Conservation (phyloP, 2,888 invertebrate genomes). For the Gandaritis pyraliata region DNA sequence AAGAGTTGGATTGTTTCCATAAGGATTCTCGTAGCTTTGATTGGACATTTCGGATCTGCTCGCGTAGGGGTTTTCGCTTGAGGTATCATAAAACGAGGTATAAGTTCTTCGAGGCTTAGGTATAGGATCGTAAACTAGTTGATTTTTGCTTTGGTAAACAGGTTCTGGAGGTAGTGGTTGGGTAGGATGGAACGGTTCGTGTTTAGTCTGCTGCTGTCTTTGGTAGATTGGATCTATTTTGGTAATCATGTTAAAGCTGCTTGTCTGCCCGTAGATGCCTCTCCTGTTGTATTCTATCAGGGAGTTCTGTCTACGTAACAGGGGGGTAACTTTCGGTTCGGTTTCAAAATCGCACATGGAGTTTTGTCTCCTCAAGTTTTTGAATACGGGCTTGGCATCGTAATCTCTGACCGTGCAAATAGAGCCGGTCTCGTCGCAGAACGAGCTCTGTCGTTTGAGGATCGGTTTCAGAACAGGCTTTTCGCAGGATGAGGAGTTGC, state of each 20-base stretch:
- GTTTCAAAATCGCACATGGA: slow-evolving; percentile 83
- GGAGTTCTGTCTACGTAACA: slow-evolving; percentile 81
- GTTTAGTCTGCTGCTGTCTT: slow-evolving; percentile 79
- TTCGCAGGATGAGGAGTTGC: slow-evolving; percentile 81
- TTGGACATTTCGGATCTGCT: slow-evolving; percentile 74
- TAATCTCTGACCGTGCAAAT: slow-evolving; percentile 78
- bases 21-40: slow-evolving; percentile 76
- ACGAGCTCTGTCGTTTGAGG: slow-evolving; percentile 79
- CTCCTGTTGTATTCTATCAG: slow-evolving; percentile 80
- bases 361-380: slow-evolving; percentile 73
- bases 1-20: slow-evolving; percentile 70
- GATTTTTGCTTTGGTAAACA: slow-evolving; percentile 81
- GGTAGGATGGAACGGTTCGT: slow-evolving; percentile 79
- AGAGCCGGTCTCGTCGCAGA: slow-evolving; percentile 78
- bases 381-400: slow-evolving; percentile 73
- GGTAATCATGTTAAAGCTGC: slow-evolving; percentile 82
- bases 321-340: slow-evolving; percentile 82
- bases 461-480: slow-evolving; percentile 78
- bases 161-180: slow-evolving; percentile 83
- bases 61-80: slow-evolving; percentile 74
- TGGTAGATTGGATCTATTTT: slow-evolving; percentile 84
- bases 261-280: slow-evolving; percentile 76
- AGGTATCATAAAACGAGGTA: slow-evolving; percentile 76
- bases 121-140: slow-evolving; percentile 78
- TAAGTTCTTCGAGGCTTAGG: slow-evolving; percentile 81